Conservation (phyloP, 2,888 invertebrate genomes). For the Melanchra persicariae region DNA sequence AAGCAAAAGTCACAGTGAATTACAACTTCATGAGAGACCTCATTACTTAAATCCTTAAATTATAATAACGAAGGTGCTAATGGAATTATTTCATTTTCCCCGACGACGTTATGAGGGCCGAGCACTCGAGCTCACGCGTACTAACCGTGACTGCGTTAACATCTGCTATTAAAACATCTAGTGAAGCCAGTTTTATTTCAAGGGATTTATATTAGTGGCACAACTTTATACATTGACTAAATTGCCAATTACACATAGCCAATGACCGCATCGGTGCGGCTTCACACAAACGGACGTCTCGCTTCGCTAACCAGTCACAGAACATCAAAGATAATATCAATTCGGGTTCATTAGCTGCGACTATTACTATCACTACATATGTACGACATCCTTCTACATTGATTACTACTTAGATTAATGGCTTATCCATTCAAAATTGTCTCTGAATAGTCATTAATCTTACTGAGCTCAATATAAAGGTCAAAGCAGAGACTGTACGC, state of each 20-base stretch:
- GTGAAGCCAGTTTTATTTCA: slow-evolving; percentile 35
- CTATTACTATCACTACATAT: slow-evolving; percentile 33
- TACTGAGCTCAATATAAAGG: slow-evolving; percentile 50
- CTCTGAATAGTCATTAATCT: slow-evolving; percentile 55
- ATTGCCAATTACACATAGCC: slow-evolving; percentile 47
- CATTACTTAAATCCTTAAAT: slow-evolving; percentile 44
- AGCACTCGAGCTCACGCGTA: slow-evolving; percentile 20
- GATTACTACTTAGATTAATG: slow-evolving; percentile 46
- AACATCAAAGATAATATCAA: slow-evolving; percentile 56
- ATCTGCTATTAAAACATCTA: slow-evolving; percentile 33
- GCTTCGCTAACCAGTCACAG: slow-evolving; percentile 38
- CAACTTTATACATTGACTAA: slow-evolving; percentile 33
- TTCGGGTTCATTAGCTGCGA: slow-evolving; percentile 50
- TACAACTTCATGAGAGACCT: slow-evolving; percentile 29
- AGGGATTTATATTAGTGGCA: slow-evolving; percentile 28
- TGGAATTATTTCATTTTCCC: slow-evolving; percentile 47
- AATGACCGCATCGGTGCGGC: slow-evolving; percentile 34
- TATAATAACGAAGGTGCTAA: slow-evolving; percentile 49
- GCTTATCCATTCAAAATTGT: slow-evolving; percentile 53
- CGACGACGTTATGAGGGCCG: slow-evolving; percentile 3
- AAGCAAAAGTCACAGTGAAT: slow-evolving; percentile 31
- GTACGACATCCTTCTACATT: slow-evolving; percentile 24
- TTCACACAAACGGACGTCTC: slow-evolving; percentile 51
- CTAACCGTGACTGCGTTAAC: slow-evolving; percentile 28
- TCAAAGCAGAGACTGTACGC: slow-evolving; percentile 46